Evolutionary conservation across 2,888 invertebrate genomes (phyloP).

Genomic region (Zaprionus bogoriensis): DNA sequence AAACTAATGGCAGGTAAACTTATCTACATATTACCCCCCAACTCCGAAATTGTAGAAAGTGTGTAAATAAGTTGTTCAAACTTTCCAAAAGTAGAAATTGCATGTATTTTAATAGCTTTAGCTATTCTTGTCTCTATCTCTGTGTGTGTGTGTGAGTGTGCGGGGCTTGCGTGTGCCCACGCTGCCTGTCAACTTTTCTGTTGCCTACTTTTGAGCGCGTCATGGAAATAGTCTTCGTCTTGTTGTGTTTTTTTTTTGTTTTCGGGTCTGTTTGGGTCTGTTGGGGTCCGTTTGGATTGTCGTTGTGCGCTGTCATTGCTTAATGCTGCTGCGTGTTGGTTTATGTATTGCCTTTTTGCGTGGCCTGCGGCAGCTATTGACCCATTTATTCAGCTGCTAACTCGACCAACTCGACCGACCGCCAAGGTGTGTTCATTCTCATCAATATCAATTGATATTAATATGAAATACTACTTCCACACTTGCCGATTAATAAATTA

Average conservation of each 20-base stretch:
- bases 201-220: slow-evolving; percentile 69
- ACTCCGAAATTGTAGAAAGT: not conserved
- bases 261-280: not conserved
- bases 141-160: slow-evolving; percentile 1
- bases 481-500: slow-evolving; percentile 26
- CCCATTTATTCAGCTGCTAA: slow-evolving; percentile 13
- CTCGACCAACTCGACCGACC: slow-evolving; percentile 5
- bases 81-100: not conserved
- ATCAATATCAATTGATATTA: slow-evolving; percentile 8
- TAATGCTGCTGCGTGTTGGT: slow-evolving; percentile 40
- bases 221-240: slow-evolving; percentile 22
- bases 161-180: slow-evolving; percentile 1
- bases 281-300: not conserved
- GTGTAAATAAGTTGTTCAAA: not conserved
- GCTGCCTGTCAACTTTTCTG: slow-evolving; percentile 20
- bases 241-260: slow-evolving; percentile 1
- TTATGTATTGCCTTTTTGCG: slow-evolving; percentile 58
- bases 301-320: slow-evolving; percentile 19
- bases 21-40: not conserved
- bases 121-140: not conserved
- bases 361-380: slow-evolving; percentile 46
- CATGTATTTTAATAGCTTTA: slow-evolving; percentile 21
- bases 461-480: slow-evolving; percentile 8
- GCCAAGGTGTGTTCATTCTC: slow-evolving; percentile 28
- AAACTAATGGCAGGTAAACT: not conserved